Evolutionary conservation across 1,140 invertebrate genomes (phyloP), one percentile per base, ranked within the genome.

Genomic region (Popillia japonica): DNA sequence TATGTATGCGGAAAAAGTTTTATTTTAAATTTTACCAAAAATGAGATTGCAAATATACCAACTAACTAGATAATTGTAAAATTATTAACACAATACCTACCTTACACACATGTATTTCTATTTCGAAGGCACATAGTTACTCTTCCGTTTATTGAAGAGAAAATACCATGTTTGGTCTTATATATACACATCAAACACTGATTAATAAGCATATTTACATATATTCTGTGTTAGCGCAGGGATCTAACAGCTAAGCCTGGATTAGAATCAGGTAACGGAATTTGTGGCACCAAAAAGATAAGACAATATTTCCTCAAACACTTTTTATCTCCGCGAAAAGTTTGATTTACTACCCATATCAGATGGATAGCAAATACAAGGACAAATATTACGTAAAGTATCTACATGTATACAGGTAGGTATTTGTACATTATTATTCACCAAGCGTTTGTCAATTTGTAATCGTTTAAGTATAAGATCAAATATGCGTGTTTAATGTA

Each of bases 271-370:
- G 48, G 48, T n/a, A 55, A 55, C 48, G 48, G 17, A 14, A 55
- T 55, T 55, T 55, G 14, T n/a, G 48, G 48, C 48, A 17, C 48
- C 48, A n/a, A 55, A n/a, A n/a, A 55, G 48, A 55, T 55, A 55
- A 55, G 48, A n/a, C 48, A 3, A 6, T 55, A n/a, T 55, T 55
- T 55, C 48, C 10, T 17, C 14, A 55, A 55, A n/a, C 14, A 55
- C 14, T 44, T 44, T 17, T n/a, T 55, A 55, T 55, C 48, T 55
- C 17, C 14, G 48, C 17, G 17, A 55, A n/a, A 55, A 55, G 17
- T 55, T 55, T 55, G 48, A 55, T 20, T 55, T 55, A 55, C 11
- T 0, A 17, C 27, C 27, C 17, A 17, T 17, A 17, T 17, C 14
- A 6, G 14, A 17, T 17, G n/a, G 2, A 55, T 55, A 17, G 14